These are phyloP conservation scores for Ennomos quercinarius DNA, from an alignment of 2,888 invertebrate genomes.

Conservation along the genomic window DNA sequence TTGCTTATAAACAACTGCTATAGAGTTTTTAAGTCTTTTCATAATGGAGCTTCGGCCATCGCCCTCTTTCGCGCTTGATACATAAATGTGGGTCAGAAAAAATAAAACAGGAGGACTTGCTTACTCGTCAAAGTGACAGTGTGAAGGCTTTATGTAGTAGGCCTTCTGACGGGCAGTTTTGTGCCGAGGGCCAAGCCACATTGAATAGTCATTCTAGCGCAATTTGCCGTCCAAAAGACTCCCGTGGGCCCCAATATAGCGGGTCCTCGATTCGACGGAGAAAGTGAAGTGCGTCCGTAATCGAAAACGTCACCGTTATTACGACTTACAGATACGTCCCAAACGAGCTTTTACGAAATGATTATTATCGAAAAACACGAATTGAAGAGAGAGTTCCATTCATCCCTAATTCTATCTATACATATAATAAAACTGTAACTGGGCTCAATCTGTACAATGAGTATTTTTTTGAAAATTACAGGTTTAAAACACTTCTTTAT, in stretches of 20 bases:
- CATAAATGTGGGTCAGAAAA: conserved; percentile 27
- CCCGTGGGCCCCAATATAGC: conserved; percentile 54
- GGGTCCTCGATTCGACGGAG: conserved; percentile 37
- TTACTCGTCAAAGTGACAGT: conserved; percentile 41
- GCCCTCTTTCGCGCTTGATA: conserved; percentile 18
- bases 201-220: conserved; percentile 65
- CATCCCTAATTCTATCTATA: not conserved
- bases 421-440: too few relatives aligned
- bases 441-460: too few relatives aligned
- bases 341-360: conserved; percentile 29
- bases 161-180: conserved; percentile 54
- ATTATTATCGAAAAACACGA: not conserved
- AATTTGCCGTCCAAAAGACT: conserved; percentile 63
- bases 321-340: conserved; percentile 47
- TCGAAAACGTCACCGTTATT: conserved; percentile 45
- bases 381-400: not conserved
- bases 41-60: conserved; percentile 26
- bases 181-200: conserved; percentile 50
- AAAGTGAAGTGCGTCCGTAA: conserved; percentile 47
- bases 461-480: too few relatives aligned
- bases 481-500: too few relatives aligned
- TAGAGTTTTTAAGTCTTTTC: conserved; percentile 4
- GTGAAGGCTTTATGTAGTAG: conserved; percentile 41
- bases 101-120: conserved; percentile 33
- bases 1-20: conserved; percentile 28